Evolutionary conservation across 2,888 invertebrate species (phyloP), one percentile per base, ranked within the genome.

Genomic region (Melieria picta): DNA sequence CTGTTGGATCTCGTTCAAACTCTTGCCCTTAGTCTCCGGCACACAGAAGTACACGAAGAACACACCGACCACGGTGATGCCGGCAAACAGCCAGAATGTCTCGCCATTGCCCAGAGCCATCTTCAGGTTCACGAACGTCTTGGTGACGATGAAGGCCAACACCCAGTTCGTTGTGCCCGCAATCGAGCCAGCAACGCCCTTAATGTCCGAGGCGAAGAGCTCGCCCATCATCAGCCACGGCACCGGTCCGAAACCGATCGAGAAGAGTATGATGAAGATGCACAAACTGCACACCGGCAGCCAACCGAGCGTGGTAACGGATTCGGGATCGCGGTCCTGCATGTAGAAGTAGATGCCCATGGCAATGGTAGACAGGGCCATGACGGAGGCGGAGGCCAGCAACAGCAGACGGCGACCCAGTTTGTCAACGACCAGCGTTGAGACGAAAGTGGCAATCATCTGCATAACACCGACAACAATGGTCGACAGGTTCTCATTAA

Each of bases 401-500:
- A 97, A 88, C 2, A 97, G 87, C 50, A 93, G 88, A 76, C 93
- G 90, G 73, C 97, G 90, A 7, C 97, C 97, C 42, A 93, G 88
- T 82, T 89, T 91, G 84, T 97, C 97, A 65, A 97, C 93, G 5
- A 95, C 88, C 71, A 94, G 82, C 66, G 93, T 92, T 4, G 95
- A 92, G 0, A 91, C 83, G 68, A 94, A 91, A 0, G 96, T 86
- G 30, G 87, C 87, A 69, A 87, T 79, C 56, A 95, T 93, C 88
- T 96, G 96, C 79, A 96, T 93, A 0, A 90, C 89, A n/a, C 95
- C 96, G 48, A 97, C 91, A 64, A 95, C 90, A 50, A 96, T 94
- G 0, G 94, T 91, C 0, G 93, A 91, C 6, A 90, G 82, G 48
- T 90, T 88, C 0, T 91, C 84, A 11, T 89, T 85, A 43, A 94